These are phyloP conservation scores for Cyclopterus lumpus DNA, from an alignment of 2,797 vertebrate genomes.

Conservation along the genomic window DNA sequence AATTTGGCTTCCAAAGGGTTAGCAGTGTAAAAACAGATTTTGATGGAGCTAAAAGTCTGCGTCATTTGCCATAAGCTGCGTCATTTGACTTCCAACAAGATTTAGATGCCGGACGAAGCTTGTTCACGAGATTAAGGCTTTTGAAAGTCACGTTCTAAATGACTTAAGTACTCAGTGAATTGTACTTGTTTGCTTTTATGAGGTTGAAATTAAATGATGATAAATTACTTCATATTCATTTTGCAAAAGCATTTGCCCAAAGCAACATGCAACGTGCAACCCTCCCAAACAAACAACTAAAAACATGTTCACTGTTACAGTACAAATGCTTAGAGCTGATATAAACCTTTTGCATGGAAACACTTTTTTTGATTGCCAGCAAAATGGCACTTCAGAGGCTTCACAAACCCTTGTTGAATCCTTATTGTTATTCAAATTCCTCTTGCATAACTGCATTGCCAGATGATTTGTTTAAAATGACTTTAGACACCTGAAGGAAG, in stretches of 20 bases:
- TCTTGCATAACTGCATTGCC: conserved; percentile 1
- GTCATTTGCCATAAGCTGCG: conserved; percentile 17
- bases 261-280: not conserved
- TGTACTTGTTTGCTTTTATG: conserved; percentile 9
- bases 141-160: conserved; percentile 37
- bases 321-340: conserved; percentile 11
- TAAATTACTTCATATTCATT: conserved; percentile 1
- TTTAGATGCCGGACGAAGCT: conserved; percentile 21
- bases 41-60: conserved; percentile 20
- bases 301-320: not conserved
- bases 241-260: conserved; percentile 12
- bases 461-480: conserved; percentile 24
- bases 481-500: conserved; percentile 2
- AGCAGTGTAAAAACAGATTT: conserved; percentile 17
- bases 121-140: conserved; percentile 27
- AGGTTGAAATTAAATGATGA: conserved; percentile 8
- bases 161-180: not conserved
- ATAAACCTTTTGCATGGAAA: conserved; percentile 23
- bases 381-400: conserved; percentile 17
- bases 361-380: conserved; percentile 3
- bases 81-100: conserved; percentile 33
- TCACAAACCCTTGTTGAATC: conserved; percentile 9
- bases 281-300: conserved; percentile 1
- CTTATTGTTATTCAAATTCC: conserved; percentile 9
- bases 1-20: conserved; percentile 40